A percentile compares a stretch with the other conserved stretches of the same genome.
phyloP scores from a whole-genome alignment of 2,113 vertebrate genomes.

The Apistogramma diplotaenia region DNA sequence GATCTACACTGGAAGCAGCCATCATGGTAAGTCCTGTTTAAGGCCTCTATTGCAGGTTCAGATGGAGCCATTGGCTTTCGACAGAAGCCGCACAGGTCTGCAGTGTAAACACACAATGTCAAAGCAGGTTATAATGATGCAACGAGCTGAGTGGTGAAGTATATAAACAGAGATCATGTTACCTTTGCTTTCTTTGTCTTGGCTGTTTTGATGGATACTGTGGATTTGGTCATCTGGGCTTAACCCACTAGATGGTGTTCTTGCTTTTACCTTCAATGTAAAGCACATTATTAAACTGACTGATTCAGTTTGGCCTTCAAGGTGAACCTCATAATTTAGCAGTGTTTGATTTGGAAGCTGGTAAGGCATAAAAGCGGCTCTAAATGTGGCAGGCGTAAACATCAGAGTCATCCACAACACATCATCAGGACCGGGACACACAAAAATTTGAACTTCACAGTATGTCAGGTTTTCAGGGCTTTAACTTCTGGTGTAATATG shows the following conservation, averaged over 20 bases:
- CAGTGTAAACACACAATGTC: slow-evolving; percentile 27
- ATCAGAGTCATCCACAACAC: not conserved
- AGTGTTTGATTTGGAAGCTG: not conserved
- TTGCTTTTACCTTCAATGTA: slow-evolving; percentile 51
- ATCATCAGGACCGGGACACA: not conserved
- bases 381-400: not conserved
- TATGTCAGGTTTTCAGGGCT: too few relatives aligned
- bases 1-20: slow-evolving; percentile 89
- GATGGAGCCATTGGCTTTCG: slow-evolving; percentile 80
- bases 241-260: slow-evolving; percentile 61
- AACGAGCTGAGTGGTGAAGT: not conserved
- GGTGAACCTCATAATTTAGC: not conserved
- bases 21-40: slow-evolving; percentile 87
- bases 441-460: not conserved
- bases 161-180: slow-evolving; percentile 16
- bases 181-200: slow-evolving; percentile 62
- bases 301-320: not conserved
- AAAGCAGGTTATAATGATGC: not conserved
- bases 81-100: slow-evolving; percentile 94
- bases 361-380: not conserved
- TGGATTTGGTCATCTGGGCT: slow-evolving; percentile 19
- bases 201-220: slow-evolving; percentile 7
- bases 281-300: not conserved
- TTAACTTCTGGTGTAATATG: not conserved
- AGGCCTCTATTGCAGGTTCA: slow-evolving; percentile 82